Conservation (phyloP, 2,113 vertebrate species). For the Pipra filicauda region DNA sequence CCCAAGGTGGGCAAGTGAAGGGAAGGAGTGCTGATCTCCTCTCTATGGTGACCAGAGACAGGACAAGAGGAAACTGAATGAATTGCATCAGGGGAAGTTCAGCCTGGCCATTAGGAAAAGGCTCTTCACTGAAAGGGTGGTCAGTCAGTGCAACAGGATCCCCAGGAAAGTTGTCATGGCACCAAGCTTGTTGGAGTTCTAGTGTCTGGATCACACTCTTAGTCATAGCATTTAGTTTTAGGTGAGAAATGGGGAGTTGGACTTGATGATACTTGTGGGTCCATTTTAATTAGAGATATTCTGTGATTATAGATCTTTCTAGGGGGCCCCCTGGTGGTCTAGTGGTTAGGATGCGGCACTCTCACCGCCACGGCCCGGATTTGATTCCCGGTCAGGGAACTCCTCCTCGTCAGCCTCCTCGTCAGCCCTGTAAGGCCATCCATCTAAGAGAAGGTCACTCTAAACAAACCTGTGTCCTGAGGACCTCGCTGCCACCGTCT, state of each 20-base stretch:
- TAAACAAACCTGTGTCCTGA: no score
- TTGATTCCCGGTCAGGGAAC: no score
- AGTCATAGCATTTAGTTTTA: not conserved
- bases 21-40: not conserved
- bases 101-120: not conserved
- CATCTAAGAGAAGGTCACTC: no score
- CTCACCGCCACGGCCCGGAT: no score
- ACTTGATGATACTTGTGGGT: not conserved
- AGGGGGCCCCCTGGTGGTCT: no score
- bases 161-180: not conserved
- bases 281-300: not conserved
- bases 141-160: not conserved
- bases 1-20: not conserved
- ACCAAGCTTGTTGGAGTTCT: not conserved
- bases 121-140: not conserved
- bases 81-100: not conserved
- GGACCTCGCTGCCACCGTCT: no score
- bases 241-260: not conserved
- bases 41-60: not conserved
- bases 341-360: no score
- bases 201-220: not conserved
- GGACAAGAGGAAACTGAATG: not conserved
- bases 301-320: not conserved
- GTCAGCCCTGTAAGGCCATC: no score
- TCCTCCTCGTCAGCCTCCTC: no score